Evolutionary conservation across 2,797 vertebrate genomes (phyloP).

Genomic region (Lindbergichthys nudifrons): DNA sequence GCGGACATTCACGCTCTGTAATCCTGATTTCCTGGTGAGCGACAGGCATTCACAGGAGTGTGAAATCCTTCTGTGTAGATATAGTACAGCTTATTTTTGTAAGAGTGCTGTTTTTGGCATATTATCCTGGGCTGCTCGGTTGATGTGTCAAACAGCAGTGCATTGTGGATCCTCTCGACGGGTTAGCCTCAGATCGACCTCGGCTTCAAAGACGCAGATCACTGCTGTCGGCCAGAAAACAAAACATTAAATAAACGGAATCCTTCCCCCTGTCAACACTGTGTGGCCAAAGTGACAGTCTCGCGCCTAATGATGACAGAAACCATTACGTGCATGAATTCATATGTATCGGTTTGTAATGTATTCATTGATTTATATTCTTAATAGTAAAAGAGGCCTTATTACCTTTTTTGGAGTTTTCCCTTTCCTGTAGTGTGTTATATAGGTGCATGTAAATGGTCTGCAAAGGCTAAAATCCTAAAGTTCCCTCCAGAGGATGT

Average conservation of each 20-base stretch:
- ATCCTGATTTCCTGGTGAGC: slow-evolving; percentile 25
- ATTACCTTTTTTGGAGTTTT: too few species aligned
- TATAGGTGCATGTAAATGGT: too few species aligned
- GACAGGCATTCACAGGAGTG: slow-evolving; percentile 5
- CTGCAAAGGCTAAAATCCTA: too few species aligned
- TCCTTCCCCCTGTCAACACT: slow-evolving; percentile 40
- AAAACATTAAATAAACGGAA: slow-evolving; percentile 30
- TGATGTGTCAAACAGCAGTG: slow-evolving; percentile 72
- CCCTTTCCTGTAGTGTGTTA: too few species aligned
- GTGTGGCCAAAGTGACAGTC: slow-evolving; percentile 2
- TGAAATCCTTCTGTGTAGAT: slow-evolving; percentile 18
- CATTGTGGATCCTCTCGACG: slow-evolving; percentile 57
- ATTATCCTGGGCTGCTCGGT: slow-evolving; percentile 15
- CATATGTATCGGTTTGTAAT: too few species aligned
- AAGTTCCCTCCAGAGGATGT: too few species aligned
- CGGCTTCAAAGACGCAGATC: slow-evolving; percentile 48
- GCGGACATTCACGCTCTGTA: slow-evolving; percentile 3
- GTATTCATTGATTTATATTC: too few species aligned
- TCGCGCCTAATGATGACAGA: neutral
- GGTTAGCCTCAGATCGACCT: slow-evolving; percentile 67
- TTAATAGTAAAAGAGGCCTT: too few species aligned
- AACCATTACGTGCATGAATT: neutral
- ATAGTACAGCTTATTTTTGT: slow-evolving; percentile 3
- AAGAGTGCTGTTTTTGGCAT: slow-evolving; percentile 23
- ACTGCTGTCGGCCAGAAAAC: slow-evolving; percentile 33